phyloP scores from a whole-genome alignment of 1,140 invertebrate species.

The Pseudomyrmex pallidus region DNA sequence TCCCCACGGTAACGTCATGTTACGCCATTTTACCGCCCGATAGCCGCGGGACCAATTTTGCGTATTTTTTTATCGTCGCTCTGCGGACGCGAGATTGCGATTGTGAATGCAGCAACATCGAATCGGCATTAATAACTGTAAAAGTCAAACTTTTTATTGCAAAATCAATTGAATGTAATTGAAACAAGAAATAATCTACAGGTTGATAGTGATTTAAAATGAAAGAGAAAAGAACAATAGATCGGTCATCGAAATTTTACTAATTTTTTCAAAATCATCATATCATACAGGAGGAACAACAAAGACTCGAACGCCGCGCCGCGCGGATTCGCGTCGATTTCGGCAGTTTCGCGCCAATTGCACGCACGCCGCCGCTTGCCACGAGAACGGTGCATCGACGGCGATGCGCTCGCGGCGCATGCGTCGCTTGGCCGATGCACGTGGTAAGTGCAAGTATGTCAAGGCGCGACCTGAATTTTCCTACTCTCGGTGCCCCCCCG shows the following conservation, averaged over 20 bases:
- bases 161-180: no score
- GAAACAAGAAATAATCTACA: no score
- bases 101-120: conserved; percentile 17
- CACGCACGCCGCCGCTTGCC: conserved; percentile 22
- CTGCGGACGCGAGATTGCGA: neutral
- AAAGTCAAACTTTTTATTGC: no score
- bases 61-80: conserved; percentile 24
- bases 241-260: no score
- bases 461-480: conserved; percentile 86
- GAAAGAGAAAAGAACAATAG: no score
- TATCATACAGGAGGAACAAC: neutral
- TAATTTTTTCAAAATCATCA: no score
- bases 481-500: conserved; percentile 79
- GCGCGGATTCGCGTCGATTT: conserved; percentile 1
- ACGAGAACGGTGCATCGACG: conserved; percentile 62
- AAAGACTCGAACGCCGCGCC: neutral
- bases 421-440: conserved; percentile 81
- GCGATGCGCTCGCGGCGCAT: conserved; percentile 74
- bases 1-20: conserved; percentile 46
- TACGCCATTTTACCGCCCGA: conserved; percentile 61
- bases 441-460: conserved; percentile 85
- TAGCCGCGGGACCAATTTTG: conserved; percentile 28
- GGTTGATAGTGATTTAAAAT: no score
- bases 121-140: conserved; percentile 26
- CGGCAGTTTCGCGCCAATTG: conserved; percentile 46